Conservation (phyloP, 1,140 invertebrate genomes). For the Lutraria rhynchaena region DNA sequence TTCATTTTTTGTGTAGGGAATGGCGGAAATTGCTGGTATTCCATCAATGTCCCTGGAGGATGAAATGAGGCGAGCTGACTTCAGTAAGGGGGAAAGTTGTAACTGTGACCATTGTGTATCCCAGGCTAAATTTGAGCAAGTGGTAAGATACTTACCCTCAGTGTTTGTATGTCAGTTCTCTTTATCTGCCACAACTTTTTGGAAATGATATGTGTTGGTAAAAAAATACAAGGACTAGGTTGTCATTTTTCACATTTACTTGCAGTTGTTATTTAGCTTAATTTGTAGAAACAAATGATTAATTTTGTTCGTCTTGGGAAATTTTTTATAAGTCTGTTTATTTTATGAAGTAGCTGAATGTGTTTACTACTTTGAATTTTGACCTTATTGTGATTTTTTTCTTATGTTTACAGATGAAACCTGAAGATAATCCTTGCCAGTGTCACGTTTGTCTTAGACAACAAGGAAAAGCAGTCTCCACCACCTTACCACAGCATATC, state of each 20-base stretch:
- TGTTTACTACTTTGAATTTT: background rate
- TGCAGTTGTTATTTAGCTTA: too few species aligned
- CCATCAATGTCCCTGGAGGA: constrained; percentile 48
- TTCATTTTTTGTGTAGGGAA: constrained; percentile 37
- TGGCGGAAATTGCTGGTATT: constrained; percentile 34
- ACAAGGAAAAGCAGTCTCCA: constrained; percentile 76
- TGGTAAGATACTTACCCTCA: constrained; percentile 52
- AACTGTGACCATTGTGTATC: constrained; percentile 76
- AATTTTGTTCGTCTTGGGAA: too few species aligned
- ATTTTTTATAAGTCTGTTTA: too few species aligned
- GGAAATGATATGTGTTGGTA: too few species aligned
- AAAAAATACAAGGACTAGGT: too few species aligned
- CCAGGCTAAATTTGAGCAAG: constrained; percentile 71
- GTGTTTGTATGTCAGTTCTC: too few species aligned
- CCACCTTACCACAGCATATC: constrained; percentile 75
- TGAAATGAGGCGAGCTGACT: constrained; percentile 22
- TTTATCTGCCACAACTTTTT: too few species aligned
- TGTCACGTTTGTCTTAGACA: constrained; percentile 81
- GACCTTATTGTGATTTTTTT: too few species aligned
- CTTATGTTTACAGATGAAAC: constrained; percentile 61
- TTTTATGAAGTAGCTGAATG: background rate
- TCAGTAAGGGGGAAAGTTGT: constrained; percentile 67
- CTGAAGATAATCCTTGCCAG: constrained; percentile 77
- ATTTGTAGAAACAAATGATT: too few species aligned
- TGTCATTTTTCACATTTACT: too few species aligned